Conservation (phyloP, 1,140 invertebrate species). For the Meloidogyne floridensis region DNA sequence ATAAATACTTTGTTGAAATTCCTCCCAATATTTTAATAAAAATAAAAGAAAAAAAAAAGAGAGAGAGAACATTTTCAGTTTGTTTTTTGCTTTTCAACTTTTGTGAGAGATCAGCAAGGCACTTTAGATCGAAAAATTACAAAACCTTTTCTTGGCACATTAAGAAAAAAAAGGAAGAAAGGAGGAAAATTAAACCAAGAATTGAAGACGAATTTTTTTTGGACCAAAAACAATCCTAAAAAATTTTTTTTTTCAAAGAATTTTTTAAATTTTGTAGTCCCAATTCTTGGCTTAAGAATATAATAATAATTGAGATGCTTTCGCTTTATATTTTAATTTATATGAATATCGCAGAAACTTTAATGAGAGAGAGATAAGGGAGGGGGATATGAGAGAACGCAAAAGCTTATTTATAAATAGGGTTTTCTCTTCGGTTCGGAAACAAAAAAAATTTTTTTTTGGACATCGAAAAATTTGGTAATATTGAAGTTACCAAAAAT, state of each 20-base stretch:
- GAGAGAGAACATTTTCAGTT: neutral
- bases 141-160: conserved; percentile 4
- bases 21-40: neutral
- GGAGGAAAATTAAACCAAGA: neutral
- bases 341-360: neutral
- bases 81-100: conserved; percentile 3
- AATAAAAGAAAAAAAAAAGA: neutral
- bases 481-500: too few species aligned
- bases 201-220: neutral
- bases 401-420: neutral
- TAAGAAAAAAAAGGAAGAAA: neutral
- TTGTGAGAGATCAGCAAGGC: conserved; percentile 29
- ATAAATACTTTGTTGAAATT: neutral
- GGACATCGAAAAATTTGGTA: too few species aligned
- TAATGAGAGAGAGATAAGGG: neutral
- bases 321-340: neutral
- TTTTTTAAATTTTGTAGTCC: too few species aligned
- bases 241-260: neutral
- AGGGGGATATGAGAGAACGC: neutral
- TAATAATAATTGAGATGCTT: neutral
- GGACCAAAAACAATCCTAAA: neutral
- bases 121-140: conserved; percentile 33
- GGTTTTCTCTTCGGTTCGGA: too few species aligned
- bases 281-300: neutral
- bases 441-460: too few species aligned